Base-by-base conservation (phyloP, 2,888 invertebrate genomes). In the Blastobasis adustella region DNA sequence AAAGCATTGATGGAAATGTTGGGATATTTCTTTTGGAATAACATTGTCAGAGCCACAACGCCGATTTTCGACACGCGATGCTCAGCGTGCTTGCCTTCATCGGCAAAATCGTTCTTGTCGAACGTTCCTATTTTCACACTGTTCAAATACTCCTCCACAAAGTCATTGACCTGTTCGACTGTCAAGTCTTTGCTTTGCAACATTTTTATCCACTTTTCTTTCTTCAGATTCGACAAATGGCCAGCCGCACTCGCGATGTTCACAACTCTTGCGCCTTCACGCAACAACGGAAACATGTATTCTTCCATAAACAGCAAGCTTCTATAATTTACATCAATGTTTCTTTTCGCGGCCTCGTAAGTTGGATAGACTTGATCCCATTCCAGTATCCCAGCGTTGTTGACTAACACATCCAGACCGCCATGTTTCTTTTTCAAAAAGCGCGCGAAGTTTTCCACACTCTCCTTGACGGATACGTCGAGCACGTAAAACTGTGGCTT, bases 261-360 rank as follows among this genome's bases (percentile, higher is more conserved):
- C 0, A 95, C 93, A 45, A 95, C 94, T 59, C 93, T 90, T 43
- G 93, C 94, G 75, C 93, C 91, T 59, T 92, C 85, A 66, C 90
- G 84, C 51, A 96, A 80, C 40, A 95, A 63, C 0, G 95, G 94
- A 74, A 92, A 94, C 40, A 96, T 73, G 47, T 85, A 82, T 47
- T 78, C 62, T 61, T 87, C 87, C 41, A 87, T 67, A 1, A 60
- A 71, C 44, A 85, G 50, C 45, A 87, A 59, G 56, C 86, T 85
- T 60, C 57, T 75, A 61, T 82, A 88, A 59, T 87, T 87, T 5
- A 69, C 63, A 36, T 84, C 79, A 43, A 87, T 77, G 53, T 82
- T 84, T 45, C 71, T 65, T 63, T 85, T 82, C 10, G 87, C 86
- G 0, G 67, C 71, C 63, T 85, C 86, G 55, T 84, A 87, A n/a